Evolutionary conservation across 2,888 invertebrate genomes (phyloP), one percentile per base, ranked within the genome.

Genomic region (Stenodera caucasica): DNA sequence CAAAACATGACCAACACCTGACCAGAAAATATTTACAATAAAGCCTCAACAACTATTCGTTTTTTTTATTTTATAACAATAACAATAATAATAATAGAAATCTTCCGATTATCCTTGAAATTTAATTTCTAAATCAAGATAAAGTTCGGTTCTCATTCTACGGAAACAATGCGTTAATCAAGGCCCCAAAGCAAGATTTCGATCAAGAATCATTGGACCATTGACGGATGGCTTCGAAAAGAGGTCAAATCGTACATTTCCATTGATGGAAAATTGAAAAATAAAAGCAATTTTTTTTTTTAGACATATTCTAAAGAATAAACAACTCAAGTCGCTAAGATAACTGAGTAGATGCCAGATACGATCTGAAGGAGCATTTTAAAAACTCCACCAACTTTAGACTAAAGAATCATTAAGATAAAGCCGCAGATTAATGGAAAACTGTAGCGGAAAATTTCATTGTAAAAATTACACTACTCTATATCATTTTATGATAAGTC

Each of bases 401-500:
- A 78, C 77, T 77, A 79, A 45, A 80, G 79, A 80, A 80, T 80
- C 79, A 78, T 80, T 80, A 80, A 80, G 80, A 80, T 80, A 80
- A 80, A 78, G 74, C 76, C 73, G 67, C 74, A 78, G 80, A 80
- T 80, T 80, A 80, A 80, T 80, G 80, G 77, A 77, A 80, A 79
- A 78, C 75, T 79, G 79, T 79, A 79, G 79, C 78, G 79, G 79
- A 79, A 80, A 80, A 80, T 80, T 80, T 80, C 75, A 78, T 77
- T 45, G 79, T 79, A 80, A 80, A 80, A 80, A 80, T 80, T 80
- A 77, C 79, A 77, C 77, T 78, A 78, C 79, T 80, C 78, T 80
- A 80, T 78, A 80, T 79, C 79, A 76, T 75, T 63, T 50, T 71
- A 75, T 76, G 79, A 80, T 80, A 80, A 80, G 79, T 79, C 74